Evolutionary conservation across 2,888 invertebrate species (phyloP).

Genomic region (Merodon equestris): DNA sequence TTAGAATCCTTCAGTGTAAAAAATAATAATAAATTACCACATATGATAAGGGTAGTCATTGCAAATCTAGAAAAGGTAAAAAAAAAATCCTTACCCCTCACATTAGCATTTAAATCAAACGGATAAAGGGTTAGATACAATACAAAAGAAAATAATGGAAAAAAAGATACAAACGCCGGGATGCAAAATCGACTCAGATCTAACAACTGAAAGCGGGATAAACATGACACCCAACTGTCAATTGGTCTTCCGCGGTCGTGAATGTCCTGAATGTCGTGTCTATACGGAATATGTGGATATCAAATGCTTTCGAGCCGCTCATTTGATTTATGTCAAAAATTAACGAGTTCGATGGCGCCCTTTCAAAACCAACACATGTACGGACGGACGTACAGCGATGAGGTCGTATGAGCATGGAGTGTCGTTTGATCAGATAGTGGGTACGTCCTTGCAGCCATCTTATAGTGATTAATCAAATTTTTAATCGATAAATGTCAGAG

Average conservation of each 20-base stretch:
- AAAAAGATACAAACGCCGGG: conserved; percentile 54
- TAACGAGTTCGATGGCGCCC: conserved; percentile 69
- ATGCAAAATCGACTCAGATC: conserved; percentile 71
- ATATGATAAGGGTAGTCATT: conserved; percentile 72
- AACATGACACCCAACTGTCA: conserved; percentile 80
- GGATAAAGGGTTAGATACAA: conserved; percentile 63
- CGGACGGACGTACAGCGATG: not conserved
- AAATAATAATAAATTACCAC: conserved; percentile 78
- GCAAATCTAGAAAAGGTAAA: conserved; percentile 72
- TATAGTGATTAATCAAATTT: conserved; percentile 77
- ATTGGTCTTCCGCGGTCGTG: conserved; percentile 79
- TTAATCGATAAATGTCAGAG: conserved; percentile 78
- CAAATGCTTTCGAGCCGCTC: conserved; percentile 69
- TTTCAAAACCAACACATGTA: not conserved
- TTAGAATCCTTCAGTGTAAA: conserved; percentile 73
- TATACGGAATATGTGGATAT: not conserved
- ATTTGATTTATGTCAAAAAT: conserved; percentile 79
- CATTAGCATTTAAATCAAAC: conserved; percentile 70
- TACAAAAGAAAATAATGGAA: conserved; percentile 38
- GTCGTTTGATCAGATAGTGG: conserved; percentile 40
- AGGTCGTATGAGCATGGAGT: conserved; percentile 4
- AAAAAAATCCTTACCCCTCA: conserved; percentile 71
- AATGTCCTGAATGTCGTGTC: conserved; percentile 63
- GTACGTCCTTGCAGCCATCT: conserved; percentile 46
- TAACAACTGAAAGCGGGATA: conserved; percentile 76